phyloP scores from a whole-genome alignment of 2,113 vertebrate species.

The Symphodus melops region DNA sequence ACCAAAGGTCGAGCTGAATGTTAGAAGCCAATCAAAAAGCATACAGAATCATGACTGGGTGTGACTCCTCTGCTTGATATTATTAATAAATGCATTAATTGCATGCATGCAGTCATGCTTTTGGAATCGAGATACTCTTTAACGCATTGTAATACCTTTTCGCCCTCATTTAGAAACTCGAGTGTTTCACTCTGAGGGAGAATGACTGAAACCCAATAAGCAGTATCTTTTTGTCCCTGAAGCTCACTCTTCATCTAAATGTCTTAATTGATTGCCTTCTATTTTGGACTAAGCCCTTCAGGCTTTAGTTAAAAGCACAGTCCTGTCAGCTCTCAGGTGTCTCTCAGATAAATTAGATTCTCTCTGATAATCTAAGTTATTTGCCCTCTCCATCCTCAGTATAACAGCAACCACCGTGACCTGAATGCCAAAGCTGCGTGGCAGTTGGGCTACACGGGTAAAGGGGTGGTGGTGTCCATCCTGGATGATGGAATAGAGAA shows the following conservation, averaged over 20 bases:
- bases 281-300: neutral
- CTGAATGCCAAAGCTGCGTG: constrained; percentile 94
- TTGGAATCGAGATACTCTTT: neutral
- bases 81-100: constrained; percentile 34
- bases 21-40: constrained; percentile 49
- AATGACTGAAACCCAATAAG: constrained; percentile 16
- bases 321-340: constrained; percentile 17
- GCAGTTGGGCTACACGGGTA: constrained; percentile 93
- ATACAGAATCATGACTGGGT: constrained; percentile 34
- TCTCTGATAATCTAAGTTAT: constrained; percentile 25
- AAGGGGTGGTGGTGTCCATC: constrained; percentile 96
- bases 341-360: constrained; percentile 35
- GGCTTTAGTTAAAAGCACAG: constrained; percentile 17
- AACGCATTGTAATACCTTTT: neutral
- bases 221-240: neutral
- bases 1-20: constrained; percentile 66
- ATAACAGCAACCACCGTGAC: constrained; percentile 89
- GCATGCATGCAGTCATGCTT: neutral
- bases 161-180: neutral
- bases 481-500: constrained; percentile 98
- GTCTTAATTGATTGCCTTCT: constrained; percentile 17
- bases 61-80: neutral
- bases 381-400: constrained; percentile 77
- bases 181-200: neutral
- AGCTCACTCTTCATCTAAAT: constrained; percentile 14